These are phyloP conservation scores for Pseudomyrmex concolor DNA, from an alignment of 1,140 invertebrate genomes.

Conservation along the genomic window DNA sequence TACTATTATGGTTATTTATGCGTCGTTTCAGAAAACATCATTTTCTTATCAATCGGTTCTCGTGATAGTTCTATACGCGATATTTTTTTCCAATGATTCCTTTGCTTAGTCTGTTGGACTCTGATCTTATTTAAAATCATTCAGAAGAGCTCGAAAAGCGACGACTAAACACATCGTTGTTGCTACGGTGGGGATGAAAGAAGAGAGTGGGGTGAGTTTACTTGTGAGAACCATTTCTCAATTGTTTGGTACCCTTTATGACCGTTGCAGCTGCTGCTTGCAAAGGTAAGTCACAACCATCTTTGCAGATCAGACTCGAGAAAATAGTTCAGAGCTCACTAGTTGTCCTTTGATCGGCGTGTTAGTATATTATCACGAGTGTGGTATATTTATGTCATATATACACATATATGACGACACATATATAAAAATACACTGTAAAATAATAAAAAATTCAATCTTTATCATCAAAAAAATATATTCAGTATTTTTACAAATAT, in stretches of 20 bases:
- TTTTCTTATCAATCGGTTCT: too few relatives aligned
- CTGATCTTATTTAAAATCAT: constrained; percentile 63
- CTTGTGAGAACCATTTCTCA: constrained; percentile 60
- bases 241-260: constrained; percentile 65
- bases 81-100: constrained; percentile 14
- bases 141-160: constrained; percentile 24
- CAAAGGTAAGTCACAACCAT: constrained; percentile 44
- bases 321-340: not conserved
- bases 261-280: constrained; percentile 44
- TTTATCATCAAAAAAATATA: too few relatives aligned
- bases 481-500: too few relatives aligned
- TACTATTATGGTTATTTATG: too few relatives aligned
- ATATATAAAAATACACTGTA: not conserved
- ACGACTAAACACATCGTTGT: constrained; percentile 3
- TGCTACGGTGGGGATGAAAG: constrained; percentile 49
- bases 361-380: too few relatives aligned
- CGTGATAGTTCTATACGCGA: not conserved
- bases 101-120: not conserved
- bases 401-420: not conserved
- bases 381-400: not conserved
- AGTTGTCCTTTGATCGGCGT: not conserved
- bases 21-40: too few relatives aligned
- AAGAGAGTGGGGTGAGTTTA: constrained; percentile 63
- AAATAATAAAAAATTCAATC: too few relatives aligned
- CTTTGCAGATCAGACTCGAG: constrained; percentile 28